Conservation (phyloP, 2,888 invertebrate species). For the Buathra laborator region DNA sequence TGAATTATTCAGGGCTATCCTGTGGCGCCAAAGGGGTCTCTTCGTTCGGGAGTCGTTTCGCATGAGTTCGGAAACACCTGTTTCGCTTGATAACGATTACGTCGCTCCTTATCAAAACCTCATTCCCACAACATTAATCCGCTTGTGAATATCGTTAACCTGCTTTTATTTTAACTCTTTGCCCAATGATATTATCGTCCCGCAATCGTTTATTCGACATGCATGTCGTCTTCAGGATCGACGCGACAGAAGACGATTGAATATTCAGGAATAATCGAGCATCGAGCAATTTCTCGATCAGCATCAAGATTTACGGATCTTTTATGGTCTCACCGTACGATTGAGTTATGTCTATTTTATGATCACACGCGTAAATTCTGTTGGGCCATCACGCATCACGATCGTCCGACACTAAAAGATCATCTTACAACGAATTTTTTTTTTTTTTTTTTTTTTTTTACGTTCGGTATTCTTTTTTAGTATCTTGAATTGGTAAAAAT, state of each 20-base stretch:
- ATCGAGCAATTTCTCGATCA: conserved; percentile 47
- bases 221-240: neutral
- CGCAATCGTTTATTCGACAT: neutral
- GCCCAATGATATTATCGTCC: neutral
- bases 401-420: conserved; percentile 21
- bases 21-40: conserved; percentile 51
- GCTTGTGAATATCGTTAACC: neutral
- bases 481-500: conserved; percentile 36
- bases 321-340: conserved; percentile 70
- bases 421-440: conserved; percentile 13
- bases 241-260: conserved; percentile 25
- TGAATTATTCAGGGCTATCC: conserved; percentile 65
- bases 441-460: conserved; percentile 15
- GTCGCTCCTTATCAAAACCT: neutral
- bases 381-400: neutral
- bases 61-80: conserved; percentile 59
- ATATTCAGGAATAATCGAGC: conserved; percentile 54
- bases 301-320: conserved; percentile 68
- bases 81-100: conserved; percentile 46
- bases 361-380: conserved; percentile 53
- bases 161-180: neutral
- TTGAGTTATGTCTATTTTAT: conserved; percentile 70
- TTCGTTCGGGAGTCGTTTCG: conserved; percentile 37
- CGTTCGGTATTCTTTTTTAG: neutral
- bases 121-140: neutral